Percentiles rank a stretch among this genome's conserved stretches.
phyloP scores from a whole-genome alignment of 2,113 vertebrate species.

The Sprattus sprattus region DNA sequence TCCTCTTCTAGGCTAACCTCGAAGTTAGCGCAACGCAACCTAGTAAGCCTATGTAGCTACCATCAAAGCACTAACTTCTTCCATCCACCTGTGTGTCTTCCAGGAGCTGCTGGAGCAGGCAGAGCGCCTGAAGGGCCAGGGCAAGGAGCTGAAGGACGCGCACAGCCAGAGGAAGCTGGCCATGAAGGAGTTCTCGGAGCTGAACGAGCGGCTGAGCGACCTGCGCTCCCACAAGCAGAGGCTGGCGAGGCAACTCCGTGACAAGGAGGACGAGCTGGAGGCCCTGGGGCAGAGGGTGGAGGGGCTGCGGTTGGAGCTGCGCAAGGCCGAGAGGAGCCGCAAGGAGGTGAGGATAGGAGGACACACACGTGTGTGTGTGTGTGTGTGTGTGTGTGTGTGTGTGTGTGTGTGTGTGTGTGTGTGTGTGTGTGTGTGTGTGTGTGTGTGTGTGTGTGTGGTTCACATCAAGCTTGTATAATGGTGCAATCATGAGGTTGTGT shows the following conservation, averaged over 20 bases:
- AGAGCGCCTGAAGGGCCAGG: constrained; percentile 91
- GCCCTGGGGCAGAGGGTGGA: constrained; percentile 89
- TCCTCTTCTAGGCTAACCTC: too few species aligned
- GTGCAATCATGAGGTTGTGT: constrained; percentile 1
- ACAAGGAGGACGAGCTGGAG: constrained; percentile 98
- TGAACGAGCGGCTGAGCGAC: constrained; percentile 91
- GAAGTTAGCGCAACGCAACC: too few species aligned
- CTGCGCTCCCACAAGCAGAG: constrained; percentile 94
- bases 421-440: constrained; percentile 8
- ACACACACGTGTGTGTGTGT: neutral
- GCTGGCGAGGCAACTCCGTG: constrained; percentile 88
- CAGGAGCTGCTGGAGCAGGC: constrained; percentile 85
- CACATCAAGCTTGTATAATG: too few species aligned
- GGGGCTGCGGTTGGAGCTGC: constrained; percentile 89
- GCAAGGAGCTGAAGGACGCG: constrained; percentile 96
- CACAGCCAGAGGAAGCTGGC: constrained; percentile 94
- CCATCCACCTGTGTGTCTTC: constrained; percentile 14
- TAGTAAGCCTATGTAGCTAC: constrained; percentile 69
- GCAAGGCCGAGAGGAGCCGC: constrained; percentile 90
- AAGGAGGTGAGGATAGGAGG: constrained; percentile 88
- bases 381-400: constrained; percentile 19
- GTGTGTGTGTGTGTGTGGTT: neutral
- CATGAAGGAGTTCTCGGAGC: constrained; percentile 95
- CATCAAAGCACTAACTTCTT: constrained; percentile 82
- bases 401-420: neutral